Conservation (phyloP, 2,113 vertebrate genomes). For the rat (Rattus norvegicus) region GRCr8 NC_086021.1:166868001-166868500, state of each 20-base stretch:
- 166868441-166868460: neutral
- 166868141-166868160: constrained; percentile 17
- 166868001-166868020: neutral
- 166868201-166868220: neutral
- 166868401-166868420: neutral
- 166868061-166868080: neutral
- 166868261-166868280: neutral
- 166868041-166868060: neutral
- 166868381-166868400: neutral
- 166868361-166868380: constrained; percentile 1
- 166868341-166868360: neutral
- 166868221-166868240: neutral
- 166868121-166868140: neutral
- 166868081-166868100: neutral
- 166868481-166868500: neutral
- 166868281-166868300: neutral
- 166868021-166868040: neutral
- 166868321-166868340: neutral
- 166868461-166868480: neutral
- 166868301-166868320: neutral
- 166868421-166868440: neutral
- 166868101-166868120: constrained; percentile 26
- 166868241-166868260: neutral
- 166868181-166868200: constrained; percentile 10
- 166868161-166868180: constrained; percentile 23